Conservation (phyloP, 2,797 vertebrate species). For the Hemibagrus guttatus region DNA sequence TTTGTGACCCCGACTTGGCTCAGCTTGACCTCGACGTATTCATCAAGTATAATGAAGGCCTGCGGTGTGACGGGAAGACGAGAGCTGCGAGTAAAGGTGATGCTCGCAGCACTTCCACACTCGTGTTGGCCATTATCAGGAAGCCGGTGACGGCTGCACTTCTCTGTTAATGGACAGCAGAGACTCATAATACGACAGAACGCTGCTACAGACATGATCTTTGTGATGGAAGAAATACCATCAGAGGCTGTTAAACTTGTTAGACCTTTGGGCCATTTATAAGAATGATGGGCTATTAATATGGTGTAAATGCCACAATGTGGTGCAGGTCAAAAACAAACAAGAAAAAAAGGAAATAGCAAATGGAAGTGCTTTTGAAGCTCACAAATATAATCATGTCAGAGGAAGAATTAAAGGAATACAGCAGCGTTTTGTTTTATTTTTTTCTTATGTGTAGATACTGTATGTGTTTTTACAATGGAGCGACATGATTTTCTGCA, state of each 20-base stretch:
- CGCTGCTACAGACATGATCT: constrained; percentile 6
- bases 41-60: constrained; percentile 73
- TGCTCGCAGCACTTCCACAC: constrained; percentile 71
- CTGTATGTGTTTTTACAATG: not conserved
- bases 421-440: not conserved
- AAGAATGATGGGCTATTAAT: constrained; percentile 41
- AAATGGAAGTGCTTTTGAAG: constrained; percentile 16
- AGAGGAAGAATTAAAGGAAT: constrained; percentile 16
- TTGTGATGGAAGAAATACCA: constrained; percentile 23
- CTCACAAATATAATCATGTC: constrained; percentile 22
- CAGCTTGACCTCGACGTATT: constrained; percentile 53
- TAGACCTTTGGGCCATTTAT: constrained; percentile 34
- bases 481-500: not conserved
- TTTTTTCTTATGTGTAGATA: not conserved
- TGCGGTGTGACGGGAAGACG: constrained; percentile 70
- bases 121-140: constrained; percentile 65
- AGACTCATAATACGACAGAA: not conserved
- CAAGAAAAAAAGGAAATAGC: not conserved
- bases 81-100: constrained; percentile 70
- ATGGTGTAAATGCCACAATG: constrained; percentile 43
- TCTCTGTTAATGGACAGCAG: constrained; percentile 34
- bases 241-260: constrained; percentile 33
- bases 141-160: not conserved
- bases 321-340: constrained; percentile 29
- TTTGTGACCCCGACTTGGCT: constrained; percentile 65